A percentile compares a stretch with the other conserved stretches of the same genome.
phyloP scores from a whole-genome alignment of 1,140 invertebrate species.

The Drosophila nigrodunni region DNA sequence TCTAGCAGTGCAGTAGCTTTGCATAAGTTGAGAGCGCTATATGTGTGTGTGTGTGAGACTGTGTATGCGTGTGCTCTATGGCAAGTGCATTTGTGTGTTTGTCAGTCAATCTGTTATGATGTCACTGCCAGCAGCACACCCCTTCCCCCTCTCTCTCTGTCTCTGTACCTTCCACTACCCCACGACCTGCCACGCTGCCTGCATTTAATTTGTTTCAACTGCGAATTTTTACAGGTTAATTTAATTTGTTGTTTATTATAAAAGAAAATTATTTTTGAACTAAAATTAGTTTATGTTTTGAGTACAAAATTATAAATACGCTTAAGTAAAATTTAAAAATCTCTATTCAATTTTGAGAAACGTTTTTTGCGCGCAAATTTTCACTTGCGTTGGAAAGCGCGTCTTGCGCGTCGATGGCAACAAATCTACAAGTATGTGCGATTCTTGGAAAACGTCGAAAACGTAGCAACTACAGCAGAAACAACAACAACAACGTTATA shows the following conservation, averaged over 20 bases:
- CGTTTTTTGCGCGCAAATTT: conserved; percentile 61
- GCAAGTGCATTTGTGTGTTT: conserved; percentile 70
- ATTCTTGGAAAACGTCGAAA: conserved; percentile 70
- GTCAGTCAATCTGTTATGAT: conserved; percentile 66
- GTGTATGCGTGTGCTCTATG: conserved; percentile 26
- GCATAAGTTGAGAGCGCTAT: conserved; percentile 26
- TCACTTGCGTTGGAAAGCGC: conserved; percentile 71
- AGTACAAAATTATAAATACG: too few species aligned
- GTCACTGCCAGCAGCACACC: conserved; percentile 44
- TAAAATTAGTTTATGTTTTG: too few species aligned
- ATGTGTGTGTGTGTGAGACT: conserved; percentile 12
- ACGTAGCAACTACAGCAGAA: conserved; percentile 38
- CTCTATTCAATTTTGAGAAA: conserved; percentile 7
- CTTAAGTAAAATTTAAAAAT: too few species aligned
- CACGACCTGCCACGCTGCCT: not conserved
- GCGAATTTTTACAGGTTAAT: conserved; percentile 17
- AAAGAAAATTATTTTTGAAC: not conserved
- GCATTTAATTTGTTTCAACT: not conserved
- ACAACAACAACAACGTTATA: conserved; percentile 49
- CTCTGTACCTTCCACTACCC: too few species aligned
- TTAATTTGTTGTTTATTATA: not conserved
- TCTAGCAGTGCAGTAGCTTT: conserved; percentile 47
- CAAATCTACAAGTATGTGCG: conserved; percentile 46
- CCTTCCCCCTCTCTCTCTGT: too few species aligned
- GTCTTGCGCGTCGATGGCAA: conserved; percentile 28